phyloP scores from a whole-genome alignment of 2,888 invertebrate species.

The Caenorhabditis sulstoni region DNA sequence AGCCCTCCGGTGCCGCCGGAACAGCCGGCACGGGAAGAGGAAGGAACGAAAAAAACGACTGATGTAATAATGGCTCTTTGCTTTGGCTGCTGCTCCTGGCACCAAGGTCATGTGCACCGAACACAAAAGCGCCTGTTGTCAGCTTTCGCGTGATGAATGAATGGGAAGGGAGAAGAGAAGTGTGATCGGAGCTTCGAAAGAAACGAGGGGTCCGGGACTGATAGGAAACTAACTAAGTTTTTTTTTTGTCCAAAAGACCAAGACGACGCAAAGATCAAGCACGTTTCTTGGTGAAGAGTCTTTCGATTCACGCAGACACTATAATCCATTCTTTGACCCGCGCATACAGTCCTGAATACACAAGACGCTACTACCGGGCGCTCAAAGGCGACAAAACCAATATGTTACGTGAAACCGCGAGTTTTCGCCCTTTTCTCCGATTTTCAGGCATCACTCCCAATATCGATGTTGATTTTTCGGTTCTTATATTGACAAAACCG shows the following conservation, averaged over 20 bases:
- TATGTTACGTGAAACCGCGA: slow-evolving; percentile 60
- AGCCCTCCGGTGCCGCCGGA: neutral
- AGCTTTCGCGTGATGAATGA: slow-evolving; percentile 48
- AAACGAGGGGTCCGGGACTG: no score
- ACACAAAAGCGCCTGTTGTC: slow-evolving; percentile 7
- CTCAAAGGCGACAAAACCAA: slow-evolving; percentile 48
- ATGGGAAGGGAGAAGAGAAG: slow-evolving; percentile 1
- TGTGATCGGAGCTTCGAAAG: no score
- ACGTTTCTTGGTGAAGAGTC: slow-evolving; percentile 15
- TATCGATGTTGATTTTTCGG: neutral
- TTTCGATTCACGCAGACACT: slow-evolving; percentile 23
- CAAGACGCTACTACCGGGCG: neutral
- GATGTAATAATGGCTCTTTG: slow-evolving; percentile 38
- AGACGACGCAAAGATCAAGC: slow-evolving; percentile 47
- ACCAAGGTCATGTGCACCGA: slow-evolving; percentile 58
- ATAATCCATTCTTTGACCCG: slow-evolving; percentile 58
- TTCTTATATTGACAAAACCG: slow-evolving; percentile 40
- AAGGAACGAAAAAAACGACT: slow-evolving; percentile 5
- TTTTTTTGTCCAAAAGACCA: slow-evolving; percentile 37
- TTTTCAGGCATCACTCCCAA: no score
- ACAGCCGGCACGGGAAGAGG: slow-evolving; percentile 1
- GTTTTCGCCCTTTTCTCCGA: slow-evolving; percentile 31
- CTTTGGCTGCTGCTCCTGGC: slow-evolving; percentile 26
- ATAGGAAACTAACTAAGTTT: no score
- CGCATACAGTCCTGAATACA: slow-evolving; percentile 38